Base-by-base conservation (phyloP, 2,888 invertebrate genomes). In the Mantis religiosa region DNA sequence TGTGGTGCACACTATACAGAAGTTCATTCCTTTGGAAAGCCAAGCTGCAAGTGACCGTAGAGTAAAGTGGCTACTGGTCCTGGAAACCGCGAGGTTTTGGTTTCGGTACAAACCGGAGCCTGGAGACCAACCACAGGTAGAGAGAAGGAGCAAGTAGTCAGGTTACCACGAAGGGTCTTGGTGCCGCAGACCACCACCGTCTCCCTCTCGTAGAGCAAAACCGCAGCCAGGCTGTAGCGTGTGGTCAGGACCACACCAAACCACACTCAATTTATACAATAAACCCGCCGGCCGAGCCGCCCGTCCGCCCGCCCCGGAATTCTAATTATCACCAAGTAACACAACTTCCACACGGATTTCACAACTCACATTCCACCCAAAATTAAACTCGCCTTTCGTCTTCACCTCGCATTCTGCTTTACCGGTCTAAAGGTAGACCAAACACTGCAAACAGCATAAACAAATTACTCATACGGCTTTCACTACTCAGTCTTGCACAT, bases 251-350 rank as follows among this genome's bases (percentile, higher is more conserved):
- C 12, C 54, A 25, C 34, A 7, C 81, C 41, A 82, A 87, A 87
- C 87, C 87, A 87, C 87, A 87, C 87, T 87, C 87, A 87, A 87
- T 87, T 87, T 87, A 87, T 87, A 87, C 87, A 87, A 87, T 87
- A 87, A 87, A 87, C 87, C 15, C 8, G 34, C 34, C 34, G 8
- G 6, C 34, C 34, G 3, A 3, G 30, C 30, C 30, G 54, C 54
- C 15, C 15, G 54, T 3, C 54, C 15, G 82, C 30, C 4, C 8
- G 34, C 41, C 82, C 87, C 82, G 87, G 87, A 87, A 87, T 87
- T 87, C 87, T 87, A 87, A 87, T 87, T 87, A 87, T 87, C 87
- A 87, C 87, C 81, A 82, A 87, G 87, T 87, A 87, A 71, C 20
- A 14, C 54, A 71, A 25, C 54, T 71, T 71, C 54, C 54, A 71